Evolutionary conservation across 2,888 invertebrate species (phyloP), one percentile per base, ranked within the genome.

Genomic region (Epinotia brunnichana): DNA sequence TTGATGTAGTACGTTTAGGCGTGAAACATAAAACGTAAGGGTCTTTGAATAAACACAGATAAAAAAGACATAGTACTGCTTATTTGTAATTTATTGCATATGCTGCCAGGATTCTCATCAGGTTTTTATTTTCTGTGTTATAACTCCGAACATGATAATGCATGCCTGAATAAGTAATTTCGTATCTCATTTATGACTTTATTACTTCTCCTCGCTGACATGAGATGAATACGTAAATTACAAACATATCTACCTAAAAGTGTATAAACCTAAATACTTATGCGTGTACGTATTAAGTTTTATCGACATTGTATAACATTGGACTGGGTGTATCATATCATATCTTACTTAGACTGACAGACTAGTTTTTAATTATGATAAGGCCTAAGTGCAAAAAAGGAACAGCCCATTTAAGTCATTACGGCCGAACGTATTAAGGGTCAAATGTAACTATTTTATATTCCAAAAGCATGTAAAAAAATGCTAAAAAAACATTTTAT

Each of bases 61-160:
- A 74, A 74, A 75, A 74, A 69, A 76, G 70, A 75, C 15, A 41
- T 70, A 74, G 73, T 73, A 53, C 67, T 70, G 68, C 73, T 75
- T 73, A 73, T 75, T 68, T 70, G 35, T 35, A 69, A 76, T 75
- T 73, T 76, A 73, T 69, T 71, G 35, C 61, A 61, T 66, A 66
- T 35, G 15, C 51, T 69, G 53, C 7, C 60, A 57, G 61, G 59
- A 53, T 66, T 59, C 61, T 71, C 69, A 69, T 74, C 64, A 64
- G 13, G 56, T 44, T 69, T 69, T 66, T 64, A 64, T 54, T 66
- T 41, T 56, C 35, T 66, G 39, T 57, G 17, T 70, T 54, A 66
- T 56, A 66, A 21, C 54, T 41, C n/a, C n/a, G 54, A n/a, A 19
- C 39, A 35, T 51, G 51, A 54, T 69, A 54, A 69, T 69, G 69